A percentile compares a stretch with the other conserved stretches of the same genome.
phyloP scores from a whole-genome alignment of 2,113 vertebrate species.

The Chloropsis hardwickii region DNA sequence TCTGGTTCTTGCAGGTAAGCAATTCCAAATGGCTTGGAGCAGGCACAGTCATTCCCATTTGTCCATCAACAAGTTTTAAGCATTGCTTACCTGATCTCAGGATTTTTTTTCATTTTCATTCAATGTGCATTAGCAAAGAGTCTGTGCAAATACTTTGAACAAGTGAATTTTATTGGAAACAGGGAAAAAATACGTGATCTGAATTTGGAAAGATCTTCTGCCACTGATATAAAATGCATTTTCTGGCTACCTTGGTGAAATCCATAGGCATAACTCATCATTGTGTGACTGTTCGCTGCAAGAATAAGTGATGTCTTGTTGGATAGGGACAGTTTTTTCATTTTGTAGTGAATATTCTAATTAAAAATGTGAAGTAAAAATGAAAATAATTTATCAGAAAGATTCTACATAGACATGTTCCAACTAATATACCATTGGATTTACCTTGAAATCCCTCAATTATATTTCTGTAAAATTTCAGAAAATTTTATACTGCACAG shows the following conservation, averaged over 20 bases:
- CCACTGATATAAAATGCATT: background rate
- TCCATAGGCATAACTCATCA: background rate
- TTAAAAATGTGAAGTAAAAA: background rate
- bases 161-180: background rate
- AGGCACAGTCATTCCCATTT: background rate
- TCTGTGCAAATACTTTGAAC: background rate
- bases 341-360: background rate
- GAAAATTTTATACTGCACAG: background rate
- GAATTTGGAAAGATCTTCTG: background rate
- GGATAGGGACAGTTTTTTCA: background rate
- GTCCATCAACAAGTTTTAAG: background rate
- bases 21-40: background rate
- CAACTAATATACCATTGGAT: background rate
- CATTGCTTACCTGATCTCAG: background rate
- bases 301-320: background rate
- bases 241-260: background rate
- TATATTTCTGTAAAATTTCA: background rate
- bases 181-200: fast-evolving
- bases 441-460: background rate
- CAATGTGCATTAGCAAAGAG: background rate
- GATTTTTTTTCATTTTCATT: background rate
- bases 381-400: background rate
- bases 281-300: background rate
- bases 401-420: background rate
- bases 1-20: background rate